These are phyloP conservation scores for Byasa hedistus DNA, from an alignment of 2,888 invertebrate species.

Conservation along the genomic window DNA sequence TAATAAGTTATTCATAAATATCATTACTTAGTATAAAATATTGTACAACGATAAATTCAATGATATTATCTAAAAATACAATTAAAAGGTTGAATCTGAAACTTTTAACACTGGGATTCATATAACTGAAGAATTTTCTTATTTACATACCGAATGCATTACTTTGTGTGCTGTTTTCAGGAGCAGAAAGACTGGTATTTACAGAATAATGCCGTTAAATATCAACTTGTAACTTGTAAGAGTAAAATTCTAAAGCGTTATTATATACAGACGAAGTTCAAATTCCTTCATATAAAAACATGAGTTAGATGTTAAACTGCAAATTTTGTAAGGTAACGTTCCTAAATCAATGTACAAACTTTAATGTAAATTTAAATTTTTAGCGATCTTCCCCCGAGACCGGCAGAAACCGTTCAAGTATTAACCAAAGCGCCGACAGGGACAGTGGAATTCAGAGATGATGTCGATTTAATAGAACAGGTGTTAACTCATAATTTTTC, in stretches of 20 bases:
- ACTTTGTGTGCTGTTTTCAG: too few species aligned
- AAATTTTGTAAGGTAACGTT: neutral
- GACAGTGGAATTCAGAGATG: conserved; percentile 74
- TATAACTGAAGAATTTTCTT: neutral
- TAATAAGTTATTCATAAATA: too few species aligned
- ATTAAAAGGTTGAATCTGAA: neutral
- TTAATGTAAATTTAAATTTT: conserved; percentile 30
- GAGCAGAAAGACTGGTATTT: neutral
- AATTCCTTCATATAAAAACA: neutral
- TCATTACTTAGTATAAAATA: too few species aligned
- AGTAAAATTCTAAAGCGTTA: neutral
- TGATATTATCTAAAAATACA: neutral
- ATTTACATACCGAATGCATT: neutral
- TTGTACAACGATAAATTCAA: too few species aligned
- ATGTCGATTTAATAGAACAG: conserved; percentile 77
- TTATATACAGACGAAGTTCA: neutral
- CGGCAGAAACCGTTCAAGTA: conserved; percentile 54
- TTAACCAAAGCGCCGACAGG: conserved; percentile 63
- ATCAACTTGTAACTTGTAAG: neutral
- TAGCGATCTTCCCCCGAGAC: conserved; percentile 58
- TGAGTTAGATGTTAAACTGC: neutral
- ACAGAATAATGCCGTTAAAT: neutral
- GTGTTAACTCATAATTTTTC: conserved; percentile 42
- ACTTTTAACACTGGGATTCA: neutral
- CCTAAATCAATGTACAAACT: neutral